Evolutionary conservation across 2,113 vertebrate genomes (phyloP).

Genomic region (Nannobrachium achirus): DNA sequence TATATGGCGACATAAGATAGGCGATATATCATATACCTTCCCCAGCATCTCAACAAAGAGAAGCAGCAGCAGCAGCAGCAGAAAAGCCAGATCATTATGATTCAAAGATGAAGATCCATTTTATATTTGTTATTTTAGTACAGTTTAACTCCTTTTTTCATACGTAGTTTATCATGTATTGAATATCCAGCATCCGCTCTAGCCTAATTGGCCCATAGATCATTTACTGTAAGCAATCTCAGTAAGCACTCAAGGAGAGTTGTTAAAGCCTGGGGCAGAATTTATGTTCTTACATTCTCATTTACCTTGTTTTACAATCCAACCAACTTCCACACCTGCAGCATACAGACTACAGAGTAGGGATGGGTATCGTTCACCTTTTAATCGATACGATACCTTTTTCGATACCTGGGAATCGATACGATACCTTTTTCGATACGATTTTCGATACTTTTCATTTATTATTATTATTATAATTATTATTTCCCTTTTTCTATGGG

Average conservation of each 20-base stretch:
- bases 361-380: too few species aligned
- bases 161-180: constrained; percentile 43
- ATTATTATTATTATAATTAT: too few species aligned
- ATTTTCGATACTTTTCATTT: too few species aligned
- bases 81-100: too few species aligned
- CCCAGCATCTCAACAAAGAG: neutral
- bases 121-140: constrained; percentile 2
- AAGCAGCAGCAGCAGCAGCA: neutral
- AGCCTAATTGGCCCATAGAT: constrained; percentile 45
- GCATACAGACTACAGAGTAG: too few species aligned
- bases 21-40: too few species aligned
- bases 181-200: constrained; percentile 35
- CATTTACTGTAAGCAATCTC: constrained; percentile 53
- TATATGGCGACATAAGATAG: too few species aligned
- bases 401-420: too few species aligned
- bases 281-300: constrained; percentile 28
- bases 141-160: neutral
- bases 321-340: constrained; percentile 13
- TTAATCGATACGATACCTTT: too few species aligned
- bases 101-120: neutral
- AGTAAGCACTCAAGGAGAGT: constrained; percentile 39
- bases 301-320: constrained; percentile 36
- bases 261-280: constrained; percentile 28
- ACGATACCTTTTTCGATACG: too few species aligned
- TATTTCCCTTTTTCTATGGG: too few species aligned